Evolutionary conservation across 2,888 invertebrate genomes (phyloP).

Genomic region (Hyppa rectilinea): DNA sequence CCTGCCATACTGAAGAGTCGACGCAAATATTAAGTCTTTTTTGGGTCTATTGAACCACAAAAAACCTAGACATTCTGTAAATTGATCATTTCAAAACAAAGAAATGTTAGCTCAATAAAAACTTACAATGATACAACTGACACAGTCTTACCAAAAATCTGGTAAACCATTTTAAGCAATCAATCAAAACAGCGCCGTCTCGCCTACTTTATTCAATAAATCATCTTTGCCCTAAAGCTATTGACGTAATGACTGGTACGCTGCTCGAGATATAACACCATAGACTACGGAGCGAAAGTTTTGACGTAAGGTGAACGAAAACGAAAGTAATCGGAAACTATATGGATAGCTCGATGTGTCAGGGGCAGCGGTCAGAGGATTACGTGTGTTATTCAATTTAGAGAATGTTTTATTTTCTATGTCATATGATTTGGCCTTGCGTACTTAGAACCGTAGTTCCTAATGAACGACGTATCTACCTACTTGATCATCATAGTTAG

Average conservation of each 20-base stretch:
- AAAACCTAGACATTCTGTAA: not conserved
- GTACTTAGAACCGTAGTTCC: not conserved
- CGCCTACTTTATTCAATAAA: conserved; percentile 2
- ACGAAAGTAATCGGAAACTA: conserved; percentile 60
- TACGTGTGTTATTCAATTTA: conserved; percentile 37
- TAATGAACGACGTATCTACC: no score
- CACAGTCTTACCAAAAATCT: not conserved
- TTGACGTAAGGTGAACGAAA: conserved; percentile 58
- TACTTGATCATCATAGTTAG: no score
- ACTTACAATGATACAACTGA: not conserved
- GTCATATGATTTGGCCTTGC: not conserved
- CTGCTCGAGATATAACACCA: conserved; percentile 44
- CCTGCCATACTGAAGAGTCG: no score
- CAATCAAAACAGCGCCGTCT: conserved; percentile 18
- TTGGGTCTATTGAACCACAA: not conserved
- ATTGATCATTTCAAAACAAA: not conserved
- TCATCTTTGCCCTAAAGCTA: conserved; percentile 25
- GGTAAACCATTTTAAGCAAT: not conserved
- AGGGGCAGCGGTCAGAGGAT: conserved; percentile 11
- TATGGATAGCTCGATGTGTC: conserved; percentile 18
- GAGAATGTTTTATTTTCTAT: conserved; percentile 22
- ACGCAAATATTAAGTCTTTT: not conserved
- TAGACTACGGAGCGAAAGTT: conserved; percentile 61
- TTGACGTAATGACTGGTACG: conserved; percentile 46
- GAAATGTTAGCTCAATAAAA: not conserved